Base-by-base conservation (phyloP, 2,113 vertebrate species). In the Choloepus hoffmanni region DNA sequence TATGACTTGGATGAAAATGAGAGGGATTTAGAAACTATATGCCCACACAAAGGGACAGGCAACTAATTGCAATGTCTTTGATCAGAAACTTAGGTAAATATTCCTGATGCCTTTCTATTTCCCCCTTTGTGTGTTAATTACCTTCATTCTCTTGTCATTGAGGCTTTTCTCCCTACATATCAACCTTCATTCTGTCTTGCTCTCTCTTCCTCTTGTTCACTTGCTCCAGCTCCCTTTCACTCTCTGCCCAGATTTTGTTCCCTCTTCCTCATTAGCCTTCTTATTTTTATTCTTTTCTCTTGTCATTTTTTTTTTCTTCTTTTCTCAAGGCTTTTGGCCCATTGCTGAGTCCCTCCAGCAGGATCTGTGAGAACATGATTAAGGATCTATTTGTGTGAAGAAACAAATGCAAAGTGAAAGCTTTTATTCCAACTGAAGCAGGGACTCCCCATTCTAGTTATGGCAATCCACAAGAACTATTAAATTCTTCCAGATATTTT, bases 341-440 rank as follows among this genome's bases (percentile, higher is more conserved):
- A 67, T 19, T 74, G 21, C 19, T 93, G 60, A 89, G 5, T 60
- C 40, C 81, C 45, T 73, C 40, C 33, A 76, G 5, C 15, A 83
- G 16, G 67, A 10, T 93, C 36, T 85, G 30, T 55, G 24, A 74
- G 30, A 84, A 50, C 43, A 26, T 62, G 30, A 96, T 92, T 48
- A 85, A 36, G 23, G 30, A 40, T 33, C 1, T 33, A 83, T 9
- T 43, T 83, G 16, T 40, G 45, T 30, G 19, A 82, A 96, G 55
- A 84, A 36, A 86, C 63, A 89, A 86, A 63, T 53, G 81, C 16
- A 91, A 77, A 88, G 43, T 33, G 68, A 60, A 86, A 74, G 15
- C 30, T 12, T 13, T 89, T 68, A 86, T 60, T 50, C 40, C 33
- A 33, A 55, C 5, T 4, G 8, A 93, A 72, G 33, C 30, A 40